Evolutionary conservation across 2,888 invertebrate species (phyloP).

Genomic region (Macrosiphum euphorbiae): DNA sequence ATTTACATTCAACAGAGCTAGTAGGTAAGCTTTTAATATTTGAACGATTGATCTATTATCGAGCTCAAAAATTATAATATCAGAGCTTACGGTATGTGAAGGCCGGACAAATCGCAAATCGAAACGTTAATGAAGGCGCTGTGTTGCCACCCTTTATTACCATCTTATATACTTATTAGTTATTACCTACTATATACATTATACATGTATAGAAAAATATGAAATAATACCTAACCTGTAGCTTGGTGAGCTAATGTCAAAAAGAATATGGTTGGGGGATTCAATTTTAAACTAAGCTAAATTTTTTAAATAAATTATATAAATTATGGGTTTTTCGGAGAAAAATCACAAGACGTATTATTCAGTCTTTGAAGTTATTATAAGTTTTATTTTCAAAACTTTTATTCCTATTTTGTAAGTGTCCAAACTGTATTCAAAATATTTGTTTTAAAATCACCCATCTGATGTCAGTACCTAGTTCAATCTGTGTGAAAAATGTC

Average conservation of each 20-base stretch:
- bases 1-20: background rate
- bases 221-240: background rate
- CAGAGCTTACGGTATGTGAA: background rate
- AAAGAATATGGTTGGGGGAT: no score
- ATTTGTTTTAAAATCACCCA: background rate
- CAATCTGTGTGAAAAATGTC: background rate
- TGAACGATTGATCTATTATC: background rate
- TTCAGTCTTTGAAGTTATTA: background rate
- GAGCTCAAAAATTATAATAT: background rate
- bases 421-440: background rate
- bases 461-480: background rate
- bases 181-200: background rate
- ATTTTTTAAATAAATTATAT: no score
- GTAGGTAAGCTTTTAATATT: background rate
- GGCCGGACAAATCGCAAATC: background rate
- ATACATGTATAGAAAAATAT: background rate
- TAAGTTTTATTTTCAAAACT: background rate
- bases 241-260: background rate
- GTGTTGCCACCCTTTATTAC: background rate
- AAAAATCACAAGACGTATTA: background rate
- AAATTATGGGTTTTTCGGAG: no score
- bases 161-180: background rate
- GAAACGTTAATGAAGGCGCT: background rate
- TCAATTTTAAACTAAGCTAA: no score
- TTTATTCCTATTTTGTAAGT: background rate